A percentile compares a stretch with the other conserved stretches of the same genome.
phyloP scores from a whole-genome alignment of 2,113 vertebrate genomes.

The Turnix velox region DNA sequence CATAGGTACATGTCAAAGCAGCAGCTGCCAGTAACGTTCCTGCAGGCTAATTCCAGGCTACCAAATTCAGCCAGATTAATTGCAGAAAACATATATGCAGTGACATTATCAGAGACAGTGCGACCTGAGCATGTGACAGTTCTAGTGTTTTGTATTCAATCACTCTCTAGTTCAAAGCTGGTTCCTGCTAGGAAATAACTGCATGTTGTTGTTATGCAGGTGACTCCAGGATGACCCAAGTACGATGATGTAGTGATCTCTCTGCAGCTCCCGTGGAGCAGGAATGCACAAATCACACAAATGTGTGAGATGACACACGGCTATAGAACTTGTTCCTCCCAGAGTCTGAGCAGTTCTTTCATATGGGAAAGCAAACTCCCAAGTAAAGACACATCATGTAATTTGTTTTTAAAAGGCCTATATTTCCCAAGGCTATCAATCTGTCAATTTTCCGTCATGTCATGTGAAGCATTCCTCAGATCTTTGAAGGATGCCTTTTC shows the following conservation, averaged over 20 bases:
- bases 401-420: constrained; percentile 19
- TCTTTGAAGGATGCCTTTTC: constrained; percentile 8
- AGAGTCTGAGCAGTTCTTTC: not conserved
- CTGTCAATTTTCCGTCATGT: constrained; percentile 5
- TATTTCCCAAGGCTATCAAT: constrained; percentile 3
- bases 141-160: not conserved
- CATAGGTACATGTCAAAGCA: not conserved
- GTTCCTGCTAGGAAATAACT: not conserved
- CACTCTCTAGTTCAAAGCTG: not conserved
- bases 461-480: not conserved
- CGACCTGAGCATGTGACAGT: not conserved
- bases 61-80: not conserved
- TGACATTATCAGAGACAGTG: not conserved
- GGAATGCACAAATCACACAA: not conserved
- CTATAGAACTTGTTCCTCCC: not conserved
- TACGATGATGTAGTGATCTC: not conserved
- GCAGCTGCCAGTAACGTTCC: not conserved
- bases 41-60: not conserved
- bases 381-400: not conserved
- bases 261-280: not conserved
- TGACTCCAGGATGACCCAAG: not conserved
- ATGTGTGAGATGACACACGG: not conserved
- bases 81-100: not conserved
- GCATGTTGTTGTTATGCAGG: accelerated
- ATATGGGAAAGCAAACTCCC: not conserved